phyloP scores from a whole-genome alignment of 2,888 invertebrate species.

The Ganaspis brasiliensis region DNA sequence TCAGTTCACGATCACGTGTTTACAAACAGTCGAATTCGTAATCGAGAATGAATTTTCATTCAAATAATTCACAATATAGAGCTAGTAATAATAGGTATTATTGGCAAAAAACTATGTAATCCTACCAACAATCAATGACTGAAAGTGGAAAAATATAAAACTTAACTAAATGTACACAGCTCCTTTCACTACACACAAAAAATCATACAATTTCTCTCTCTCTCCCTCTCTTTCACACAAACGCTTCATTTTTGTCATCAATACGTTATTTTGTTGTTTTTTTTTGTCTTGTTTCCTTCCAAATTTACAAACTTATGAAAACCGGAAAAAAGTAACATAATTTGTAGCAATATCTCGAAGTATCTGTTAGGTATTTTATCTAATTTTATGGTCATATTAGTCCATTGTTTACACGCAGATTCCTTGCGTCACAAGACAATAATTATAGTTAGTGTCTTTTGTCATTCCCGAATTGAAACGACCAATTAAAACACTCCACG shows the following conservation, averaged over 20 bases:
- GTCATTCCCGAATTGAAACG: slow-evolving; percentile 41
- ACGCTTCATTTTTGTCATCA: slow-evolving; percentile 57
- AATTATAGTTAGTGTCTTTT: slow-evolving; percentile 50
- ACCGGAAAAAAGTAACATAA: slow-evolving; percentile 77
- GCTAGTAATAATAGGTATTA: slow-evolving; percentile 55
- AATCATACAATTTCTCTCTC: slow-evolving; percentile 51
- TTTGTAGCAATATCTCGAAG: slow-evolving; percentile 70
- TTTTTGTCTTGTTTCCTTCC: slow-evolving; percentile 55
- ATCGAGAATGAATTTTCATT: slow-evolving; percentile 30
- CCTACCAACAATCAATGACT: slow-evolving; percentile 79
- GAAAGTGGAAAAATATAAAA: slow-evolving; percentile 80
- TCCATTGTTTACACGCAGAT: slow-evolving; percentile 72
- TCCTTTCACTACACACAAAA: slow-evolving; percentile 52
- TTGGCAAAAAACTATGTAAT: slow-evolving; percentile 66
- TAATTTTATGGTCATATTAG: slow-evolving; percentile 78
- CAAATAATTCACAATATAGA: slow-evolving; percentile 24
- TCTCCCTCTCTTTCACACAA: slow-evolving; percentile 59
- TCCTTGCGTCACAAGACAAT: slow-evolving; percentile 60
- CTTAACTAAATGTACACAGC: slow-evolving; percentile 80
- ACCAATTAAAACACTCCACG: slow-evolving; percentile 57
- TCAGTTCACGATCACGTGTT: slow-evolving; percentile 28
- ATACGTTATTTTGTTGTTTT: slow-evolving; percentile 47
- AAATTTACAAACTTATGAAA: slow-evolving; percentile 80
- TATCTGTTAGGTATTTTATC: slow-evolving; percentile 70
- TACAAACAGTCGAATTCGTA: slow-evolving; percentile 19